Base-by-base conservation (phyloP, 2,888 invertebrate species). In the Leucozona laternaria region DNA sequence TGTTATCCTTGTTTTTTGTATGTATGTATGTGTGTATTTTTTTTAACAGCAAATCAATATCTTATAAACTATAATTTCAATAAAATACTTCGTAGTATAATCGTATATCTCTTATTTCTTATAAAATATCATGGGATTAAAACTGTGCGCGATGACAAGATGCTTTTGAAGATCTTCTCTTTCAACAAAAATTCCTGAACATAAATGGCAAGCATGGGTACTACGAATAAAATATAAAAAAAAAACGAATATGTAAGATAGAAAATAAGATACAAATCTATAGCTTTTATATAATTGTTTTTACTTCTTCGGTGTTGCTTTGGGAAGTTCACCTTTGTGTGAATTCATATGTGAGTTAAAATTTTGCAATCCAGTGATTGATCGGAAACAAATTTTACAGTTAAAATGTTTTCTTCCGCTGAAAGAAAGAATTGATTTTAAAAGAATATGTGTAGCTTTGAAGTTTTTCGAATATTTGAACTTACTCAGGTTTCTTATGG, bases 111-210 rank as follows among this genome's bases (percentile, higher is more conserved):
- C 6, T 78, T 79, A 82, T 34, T 82, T 86, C 40, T 86, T 82
- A 71, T 86, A 82, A 79, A 86, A 86, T 71, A 86, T 79, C 86
- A 86, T 86, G 50, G 82, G 86, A 79, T 86, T 86, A 82, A 86
- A 86, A 86, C 86, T 86, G 78, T 86, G 86, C 28, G 86, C 86
- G 58, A 82, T 82, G 45, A 86, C 82, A 71, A 86, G 86, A 86
- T 86, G 86, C 48, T 82, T 86, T 45, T 86, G 86, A 37, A 86
- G 82, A 40, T 86, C 86, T 55, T 82, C 82, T 25, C 71, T 60
- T 66, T 86, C 82, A 17, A 75, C 82, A 40, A 86, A 86, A 34
- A 71, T 78, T 45, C 82, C 86, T 20, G 82, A 82, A 20, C 86
- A 86, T 73, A 86, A 71, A 37, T 86, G 86, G 22, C 86, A 86